phyloP scores from a whole-genome alignment of 2,113 vertebrate species.

The Cyphomyrus plagiostoma region DNA sequence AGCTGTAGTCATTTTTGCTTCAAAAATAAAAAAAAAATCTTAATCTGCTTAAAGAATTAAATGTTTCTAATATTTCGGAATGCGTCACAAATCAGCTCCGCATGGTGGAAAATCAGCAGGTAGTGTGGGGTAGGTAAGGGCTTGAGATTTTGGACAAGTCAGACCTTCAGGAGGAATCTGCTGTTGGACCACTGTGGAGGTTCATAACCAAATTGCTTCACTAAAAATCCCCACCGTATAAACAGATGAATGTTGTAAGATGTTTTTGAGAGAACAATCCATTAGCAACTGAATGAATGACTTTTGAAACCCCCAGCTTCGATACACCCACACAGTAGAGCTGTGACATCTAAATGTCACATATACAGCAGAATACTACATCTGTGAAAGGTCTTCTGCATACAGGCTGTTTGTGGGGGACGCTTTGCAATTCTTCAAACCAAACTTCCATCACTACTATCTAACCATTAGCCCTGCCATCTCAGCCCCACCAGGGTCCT shows the following conservation, averaged over 20 bases:
- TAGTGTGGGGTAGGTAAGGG: neutral
- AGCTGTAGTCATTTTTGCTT: neutral
- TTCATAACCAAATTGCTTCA: neutral
- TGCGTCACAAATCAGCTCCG: neutral
- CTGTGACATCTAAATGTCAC: neutral
- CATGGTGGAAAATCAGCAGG: neutral
- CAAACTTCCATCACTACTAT: neutral
- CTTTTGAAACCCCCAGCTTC: neutral
- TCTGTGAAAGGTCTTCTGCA: neutral
- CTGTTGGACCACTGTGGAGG: neutral
- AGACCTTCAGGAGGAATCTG: neutral
- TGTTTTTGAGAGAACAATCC: neutral
- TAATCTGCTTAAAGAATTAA: neutral
- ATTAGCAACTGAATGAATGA: neutral
- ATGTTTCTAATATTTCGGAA: neutral
- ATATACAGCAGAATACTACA: neutral
- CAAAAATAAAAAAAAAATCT: no score
- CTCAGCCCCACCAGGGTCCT: neutral
- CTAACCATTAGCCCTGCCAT: neutral
- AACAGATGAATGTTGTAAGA: neutral
- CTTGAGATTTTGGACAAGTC: neutral
- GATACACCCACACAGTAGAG: neutral
- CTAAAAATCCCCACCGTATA: neutral
- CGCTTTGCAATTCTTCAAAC: neutral
- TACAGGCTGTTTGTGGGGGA: neutral